A percentile compares a stretch with the other conserved stretches of the same genome.
phyloP scores from a whole-genome alignment of 2,888 invertebrate species.

The Gastrophysa polygoni region DNA sequence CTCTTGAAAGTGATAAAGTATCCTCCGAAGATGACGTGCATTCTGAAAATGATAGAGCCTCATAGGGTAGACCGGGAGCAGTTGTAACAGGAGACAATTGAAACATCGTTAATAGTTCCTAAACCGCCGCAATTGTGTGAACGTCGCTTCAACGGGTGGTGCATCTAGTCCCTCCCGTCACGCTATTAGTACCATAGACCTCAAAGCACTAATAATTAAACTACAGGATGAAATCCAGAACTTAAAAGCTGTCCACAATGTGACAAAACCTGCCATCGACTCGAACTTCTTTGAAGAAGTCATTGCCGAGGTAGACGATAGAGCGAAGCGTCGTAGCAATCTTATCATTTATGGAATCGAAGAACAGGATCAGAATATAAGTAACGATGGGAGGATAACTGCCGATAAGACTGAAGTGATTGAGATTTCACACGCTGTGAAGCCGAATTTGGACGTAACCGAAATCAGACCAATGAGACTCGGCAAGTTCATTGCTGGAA shows the following conservation, averaged over 20 bases:
- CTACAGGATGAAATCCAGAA: not conserved
- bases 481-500: not conserved
- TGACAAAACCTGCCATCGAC: not conserved
- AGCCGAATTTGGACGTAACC: not conserved
- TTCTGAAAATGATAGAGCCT: too few relatives aligned
- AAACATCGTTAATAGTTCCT: too few relatives aligned
- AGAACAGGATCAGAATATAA: not conserved
- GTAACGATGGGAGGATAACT: not conserved
- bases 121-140: too few relatives aligned
- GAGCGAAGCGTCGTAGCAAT: slow-evolving; percentile 3
- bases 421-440: not conserved
- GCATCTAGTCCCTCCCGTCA: too few relatives aligned
- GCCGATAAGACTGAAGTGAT: not conserved
- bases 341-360: slow-evolving; percentile 1
- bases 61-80: too few relatives aligned
- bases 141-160: too few relatives aligned
- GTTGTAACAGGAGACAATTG: too few relatives aligned
- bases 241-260: not conserved
- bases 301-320: not conserved
- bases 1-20: too few relatives aligned
- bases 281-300: not conserved
- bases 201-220: not conserved
- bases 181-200: too few relatives aligned
- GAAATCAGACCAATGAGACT: slow-evolving; percentile 3
- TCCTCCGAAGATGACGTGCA: too few relatives aligned